phyloP scores from a whole-genome alignment of 2,113 vertebrate species.

The Ictalurus furcatus region DNA sequence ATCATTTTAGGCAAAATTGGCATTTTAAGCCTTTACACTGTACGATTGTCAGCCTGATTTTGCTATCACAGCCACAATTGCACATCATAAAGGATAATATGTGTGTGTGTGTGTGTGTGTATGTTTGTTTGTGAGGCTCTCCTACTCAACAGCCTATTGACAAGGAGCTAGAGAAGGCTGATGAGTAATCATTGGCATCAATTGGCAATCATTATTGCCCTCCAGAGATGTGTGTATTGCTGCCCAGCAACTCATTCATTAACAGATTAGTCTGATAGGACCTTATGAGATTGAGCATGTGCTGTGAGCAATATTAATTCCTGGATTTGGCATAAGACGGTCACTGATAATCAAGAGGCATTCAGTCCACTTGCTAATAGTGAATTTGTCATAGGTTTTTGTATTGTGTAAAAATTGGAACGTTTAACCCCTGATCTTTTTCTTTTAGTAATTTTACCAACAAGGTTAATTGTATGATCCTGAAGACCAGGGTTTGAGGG shows the following conservation, averaged over 20 bases:
- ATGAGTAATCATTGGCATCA: conserved; percentile 51
- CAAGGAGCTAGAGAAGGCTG: conserved; percentile 31
- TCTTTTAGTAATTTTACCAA: neutral
- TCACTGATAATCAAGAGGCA: conserved; percentile 53
- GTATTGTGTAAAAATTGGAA: neutral
- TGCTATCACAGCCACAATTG: no score
- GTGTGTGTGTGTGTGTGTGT: neutral
- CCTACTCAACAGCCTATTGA: neutral
- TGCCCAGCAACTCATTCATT: conserved; percentile 43
- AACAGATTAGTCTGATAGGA: conserved; percentile 47
- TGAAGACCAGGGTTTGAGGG: neutral
- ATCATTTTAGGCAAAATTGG: neutral
- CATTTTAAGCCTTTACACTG: no score
- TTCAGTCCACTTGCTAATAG: conserved; percentile 7
- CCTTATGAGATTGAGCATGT: conserved; percentile 42
- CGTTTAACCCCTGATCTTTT: neutral
- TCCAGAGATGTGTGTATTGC: conserved; percentile 34
- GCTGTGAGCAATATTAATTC: conserved; percentile 43
- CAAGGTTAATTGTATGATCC: neutral
- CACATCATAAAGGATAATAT: neutral
- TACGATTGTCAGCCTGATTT: no score
- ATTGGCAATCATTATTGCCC: conserved; percentile 54
- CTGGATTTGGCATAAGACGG: conserved; percentile 37
- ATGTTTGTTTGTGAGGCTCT: conserved; percentile 26
- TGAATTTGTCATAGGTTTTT: neutral